Evolutionary conservation across 2,113 vertebrate genomes (phyloP).

Genomic region (Hylia prasina): DNA sequence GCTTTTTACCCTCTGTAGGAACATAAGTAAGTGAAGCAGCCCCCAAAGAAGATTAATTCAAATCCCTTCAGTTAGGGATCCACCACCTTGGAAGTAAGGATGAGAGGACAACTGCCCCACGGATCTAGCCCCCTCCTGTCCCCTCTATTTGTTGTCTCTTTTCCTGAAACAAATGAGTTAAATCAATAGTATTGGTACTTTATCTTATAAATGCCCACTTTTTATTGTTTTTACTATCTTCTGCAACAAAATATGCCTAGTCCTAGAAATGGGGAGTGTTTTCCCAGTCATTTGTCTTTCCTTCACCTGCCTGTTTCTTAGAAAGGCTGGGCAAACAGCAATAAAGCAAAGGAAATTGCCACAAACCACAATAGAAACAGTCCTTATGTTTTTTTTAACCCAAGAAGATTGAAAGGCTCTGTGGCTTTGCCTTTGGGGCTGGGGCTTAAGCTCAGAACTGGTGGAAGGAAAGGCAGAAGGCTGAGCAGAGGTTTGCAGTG

Average conservation of each 20-base stretch:
- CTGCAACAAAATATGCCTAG: background rate
- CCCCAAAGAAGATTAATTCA: background rate
- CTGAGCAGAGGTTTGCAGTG: background rate
- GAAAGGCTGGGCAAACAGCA: background rate
- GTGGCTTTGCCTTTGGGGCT: background rate
- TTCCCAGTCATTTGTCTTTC: background rate
- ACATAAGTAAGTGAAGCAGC: background rate
- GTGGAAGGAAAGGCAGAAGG: background rate
- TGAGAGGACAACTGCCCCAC: background rate
- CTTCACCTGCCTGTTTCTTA: background rate
- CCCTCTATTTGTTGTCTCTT: rapidly evolving
- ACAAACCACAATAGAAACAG: background rate
- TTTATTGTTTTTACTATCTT: background rate
- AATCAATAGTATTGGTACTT: background rate
- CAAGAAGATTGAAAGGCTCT: background rate
- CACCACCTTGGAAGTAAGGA: background rate
- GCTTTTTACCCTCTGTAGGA: background rate
- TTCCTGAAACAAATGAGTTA: background rate
- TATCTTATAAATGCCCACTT: background rate
- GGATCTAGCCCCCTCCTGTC: background rate
- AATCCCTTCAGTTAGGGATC: background rate
- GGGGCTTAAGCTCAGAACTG: background rate
- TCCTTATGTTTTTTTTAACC: background rate
- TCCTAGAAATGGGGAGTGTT: background rate
- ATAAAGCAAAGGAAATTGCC: background rate